phyloP scores from a whole-genome alignment of 2,888 invertebrate genomes.

The Ochlodes sylvanus region DNA sequence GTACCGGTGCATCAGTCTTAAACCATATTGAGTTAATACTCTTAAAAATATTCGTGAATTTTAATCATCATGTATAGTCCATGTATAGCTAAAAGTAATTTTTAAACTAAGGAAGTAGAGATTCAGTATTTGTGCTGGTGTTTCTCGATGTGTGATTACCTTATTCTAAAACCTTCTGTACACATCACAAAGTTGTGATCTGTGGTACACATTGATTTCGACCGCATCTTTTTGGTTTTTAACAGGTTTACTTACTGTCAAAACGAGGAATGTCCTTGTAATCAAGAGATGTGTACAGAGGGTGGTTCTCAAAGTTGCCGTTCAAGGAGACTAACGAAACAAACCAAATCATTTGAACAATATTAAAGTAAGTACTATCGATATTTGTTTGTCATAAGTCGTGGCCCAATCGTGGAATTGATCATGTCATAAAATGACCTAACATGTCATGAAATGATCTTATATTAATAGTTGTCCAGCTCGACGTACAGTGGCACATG shows the following conservation, averaged over 20 bases:
- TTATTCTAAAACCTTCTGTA: not conserved
- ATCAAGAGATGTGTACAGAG: not conserved
- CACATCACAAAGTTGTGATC: not conserved
- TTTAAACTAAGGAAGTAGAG: constrained; percentile 10
- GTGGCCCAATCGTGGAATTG: not conserved
- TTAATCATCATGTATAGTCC: not conserved
- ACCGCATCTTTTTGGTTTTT: not conserved
- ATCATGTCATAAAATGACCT: not conserved
- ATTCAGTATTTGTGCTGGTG: constrained; percentile 4
- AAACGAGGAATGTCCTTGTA: not conserved
- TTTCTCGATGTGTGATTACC: not conserved
- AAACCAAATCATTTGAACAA: no score
- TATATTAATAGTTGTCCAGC: not conserved
- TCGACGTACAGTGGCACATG: not conserved
- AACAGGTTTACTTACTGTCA: not conserved
- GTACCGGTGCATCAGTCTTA: constrained; percentile 18
- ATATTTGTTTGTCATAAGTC: not conserved
- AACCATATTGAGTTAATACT: constrained; percentile 8
- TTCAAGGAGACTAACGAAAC: no score
- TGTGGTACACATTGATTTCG: not conserved
- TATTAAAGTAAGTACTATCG: no score
- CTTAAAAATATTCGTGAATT: not conserved
- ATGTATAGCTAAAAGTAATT: not conserved
- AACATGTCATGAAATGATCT: not conserved
- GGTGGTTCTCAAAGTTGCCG: no score